Conservation (phyloP, 2,797 vertebrate genomes). For the Muscicapa comitata region DNA sequence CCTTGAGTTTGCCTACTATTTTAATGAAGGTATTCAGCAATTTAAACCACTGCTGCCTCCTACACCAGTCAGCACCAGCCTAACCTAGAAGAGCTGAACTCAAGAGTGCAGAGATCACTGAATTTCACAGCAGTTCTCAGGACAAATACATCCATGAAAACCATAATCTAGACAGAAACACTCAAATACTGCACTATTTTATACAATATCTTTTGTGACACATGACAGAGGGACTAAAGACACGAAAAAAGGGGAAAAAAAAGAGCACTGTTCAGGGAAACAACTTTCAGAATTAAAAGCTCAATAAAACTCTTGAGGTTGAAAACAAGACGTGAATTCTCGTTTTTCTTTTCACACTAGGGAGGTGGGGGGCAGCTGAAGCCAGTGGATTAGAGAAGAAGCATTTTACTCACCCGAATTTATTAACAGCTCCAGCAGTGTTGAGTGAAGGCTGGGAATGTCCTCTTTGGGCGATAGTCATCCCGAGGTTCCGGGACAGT, state of each 20-base stretch:
- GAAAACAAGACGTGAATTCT: fast-evolving
- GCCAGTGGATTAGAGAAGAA: not conserved
- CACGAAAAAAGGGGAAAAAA: not conserved
- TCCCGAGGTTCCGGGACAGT: constrained; percentile 81
- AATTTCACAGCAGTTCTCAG: not conserved
- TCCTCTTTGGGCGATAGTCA: constrained; percentile 86
- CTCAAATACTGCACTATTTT: not conserved
- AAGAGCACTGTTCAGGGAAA: not conserved
- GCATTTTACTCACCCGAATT: constrained; percentile 81
- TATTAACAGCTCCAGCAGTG: constrained; percentile 69
- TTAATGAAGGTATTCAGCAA: not conserved
- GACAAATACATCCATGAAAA: not conserved
- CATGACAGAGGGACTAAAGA: not conserved
- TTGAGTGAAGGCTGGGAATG: constrained; percentile 73
- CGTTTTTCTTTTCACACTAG: not conserved
- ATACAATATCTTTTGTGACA: not conserved
- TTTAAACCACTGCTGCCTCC: not conserved
- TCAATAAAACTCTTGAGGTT: not conserved
- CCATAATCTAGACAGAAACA: not conserved
- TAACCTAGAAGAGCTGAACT: not conserved
- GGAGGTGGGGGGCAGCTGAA: not conserved
- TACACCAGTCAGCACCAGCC: not conserved
- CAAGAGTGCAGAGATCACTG: not conserved
- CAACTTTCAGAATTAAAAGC: not conserved
- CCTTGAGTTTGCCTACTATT: not conserved